These are phyloP conservation scores for Megalonaias nervosa DNA, from an alignment of 1,140 invertebrate species.

Conservation along the genomic window DNA sequence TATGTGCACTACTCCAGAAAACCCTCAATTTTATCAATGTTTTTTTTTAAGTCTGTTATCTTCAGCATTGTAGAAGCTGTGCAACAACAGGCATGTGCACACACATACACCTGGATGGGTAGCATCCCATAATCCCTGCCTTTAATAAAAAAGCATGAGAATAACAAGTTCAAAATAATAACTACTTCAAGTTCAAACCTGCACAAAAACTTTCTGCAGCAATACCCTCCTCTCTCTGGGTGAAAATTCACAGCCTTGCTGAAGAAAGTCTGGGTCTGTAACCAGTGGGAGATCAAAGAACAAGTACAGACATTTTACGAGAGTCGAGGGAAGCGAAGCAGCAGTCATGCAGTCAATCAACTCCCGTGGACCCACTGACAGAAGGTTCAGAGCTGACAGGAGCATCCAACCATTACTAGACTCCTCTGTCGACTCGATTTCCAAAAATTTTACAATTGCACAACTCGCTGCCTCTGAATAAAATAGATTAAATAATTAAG, in stretches of 20 bases:
- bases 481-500: background rate
- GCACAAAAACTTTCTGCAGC: slow-evolving; percentile 97
- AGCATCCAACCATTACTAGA: slow-evolving; percentile 98
- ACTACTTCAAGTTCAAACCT: slow-evolving; percentile 75
- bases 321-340: slow-evolving; percentile 94
- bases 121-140: background rate
- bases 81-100: background rate
- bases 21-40: background rate
- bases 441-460: slow-evolving; percentile 96
- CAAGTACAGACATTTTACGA: slow-evolving; percentile 98
- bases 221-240: slow-evolving; percentile 91
- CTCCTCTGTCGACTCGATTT: slow-evolving; percentile 85
- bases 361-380: slow-evolving; percentile 79
- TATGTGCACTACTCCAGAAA: background rate
- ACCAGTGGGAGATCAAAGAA: slow-evolving; percentile 94
- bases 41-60: background rate
- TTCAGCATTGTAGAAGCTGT: background rate
- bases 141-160: background rate
- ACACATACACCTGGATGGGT: background rate
- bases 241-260: slow-evolving; percentile 85
- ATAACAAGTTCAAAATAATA: background rate
- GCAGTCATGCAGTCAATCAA: slow-evolving; percentile 87
- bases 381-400: slow-evolving; percentile 87
- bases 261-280: slow-evolving; percentile 79
- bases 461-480: slow-evolving; percentile 87